Evolutionary conservation across 2,888 invertebrate species (phyloP).

Genomic region (Acrocera orbiculus): DNA sequence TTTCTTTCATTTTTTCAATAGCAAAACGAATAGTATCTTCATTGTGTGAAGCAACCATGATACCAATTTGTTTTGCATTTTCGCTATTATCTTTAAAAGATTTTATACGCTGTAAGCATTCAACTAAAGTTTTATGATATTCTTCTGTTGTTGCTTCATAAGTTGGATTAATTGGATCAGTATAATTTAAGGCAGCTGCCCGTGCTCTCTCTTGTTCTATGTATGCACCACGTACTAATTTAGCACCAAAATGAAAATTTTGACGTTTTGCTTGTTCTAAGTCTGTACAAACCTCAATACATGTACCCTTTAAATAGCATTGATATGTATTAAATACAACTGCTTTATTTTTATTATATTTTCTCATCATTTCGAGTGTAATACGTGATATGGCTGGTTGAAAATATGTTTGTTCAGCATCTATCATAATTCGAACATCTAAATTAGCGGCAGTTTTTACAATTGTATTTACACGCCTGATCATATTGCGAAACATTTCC

Average conservation of each 20-base stretch:
- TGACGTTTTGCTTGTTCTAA: constrained; percentile 89
- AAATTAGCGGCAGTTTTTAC: constrained; percentile 77
- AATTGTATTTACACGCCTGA: constrained; percentile 76
- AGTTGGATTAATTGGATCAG: constrained; percentile 83
- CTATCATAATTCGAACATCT: constrained; percentile 95
- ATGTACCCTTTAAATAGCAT: constrained; percentile 86
- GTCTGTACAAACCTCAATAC: constrained; percentile 73
- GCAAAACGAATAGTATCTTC: constrained; percentile 95
- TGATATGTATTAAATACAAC: constrained; percentile 98
- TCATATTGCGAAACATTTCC: constrained; percentile 96
- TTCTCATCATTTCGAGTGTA: constrained; percentile 95
- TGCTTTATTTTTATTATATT: constrained; percentile 83
- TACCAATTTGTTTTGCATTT: constrained; percentile 56
- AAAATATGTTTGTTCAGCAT: constrained; percentile 99
- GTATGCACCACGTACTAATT: constrained; percentile 95
- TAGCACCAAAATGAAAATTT: constrained; percentile 95
- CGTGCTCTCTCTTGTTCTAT: constrained; percentile 89
- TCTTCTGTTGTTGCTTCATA: constrained; percentile 87
- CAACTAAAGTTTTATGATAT: constrained; percentile 81
- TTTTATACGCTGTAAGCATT: constrained; percentile 68
- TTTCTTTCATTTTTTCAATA: constrained; percentile 90
- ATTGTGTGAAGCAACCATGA: constrained; percentile 99
- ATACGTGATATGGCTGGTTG: constrained; percentile 97
- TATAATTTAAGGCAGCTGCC: constrained; percentile 79
- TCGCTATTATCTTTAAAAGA: constrained; percentile 46